Base-by-base conservation (phyloP, 2,888 invertebrate species). In the Zygogramma bicolorata region DNA sequence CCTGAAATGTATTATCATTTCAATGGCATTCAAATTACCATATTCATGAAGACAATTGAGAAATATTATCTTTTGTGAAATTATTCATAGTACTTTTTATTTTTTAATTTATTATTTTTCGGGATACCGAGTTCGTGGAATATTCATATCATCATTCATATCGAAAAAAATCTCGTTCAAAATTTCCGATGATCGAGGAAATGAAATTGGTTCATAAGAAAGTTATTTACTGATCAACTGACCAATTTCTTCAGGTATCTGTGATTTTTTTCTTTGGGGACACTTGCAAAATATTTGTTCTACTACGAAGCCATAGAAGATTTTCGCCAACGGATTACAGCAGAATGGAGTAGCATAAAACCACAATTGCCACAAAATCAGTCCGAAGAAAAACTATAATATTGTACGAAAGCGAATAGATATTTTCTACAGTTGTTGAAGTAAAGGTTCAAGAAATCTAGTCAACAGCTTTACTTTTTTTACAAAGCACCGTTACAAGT, bases 1-100 rank as follows among this genome's bases (percentile, higher is more conserved):
- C 49, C 25, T 5, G 29, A 62, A 67, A 71, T 68, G 68, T 71
- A 71, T 68, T 71, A 71, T 68, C 71, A 71, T 71, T 71, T 71
- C 68, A 71, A 71, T 71, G 61, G 31, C 18, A 66, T 49, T 18
- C 49, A 31, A 63, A 71, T 71, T 71, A 62, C 40, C 71, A 71
- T 68, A 53, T 68, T 71, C 31, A 71, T 71, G 63, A 46, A 46
- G 46, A 46, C 63, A 46, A 63, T 46, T 63, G 18, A 29, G 63
- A 29, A 63, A 40, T 46, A 46, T 63, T n/a, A 22, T 46, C n/a
- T 46, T 46, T 62, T 27, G 27, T 25, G 13, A 34, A 62, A 42
- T 62, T 62, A 62, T 62, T 62, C 62, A 62, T 22, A 27, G 42
- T 10, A 53, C 25, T 53, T 53, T 25, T 53, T 15, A 27, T 53